These are phyloP conservation scores for Gymnarchus niloticus DNA, from an alignment of 2,113 vertebrate species.

Conservation along the genomic window DNA sequence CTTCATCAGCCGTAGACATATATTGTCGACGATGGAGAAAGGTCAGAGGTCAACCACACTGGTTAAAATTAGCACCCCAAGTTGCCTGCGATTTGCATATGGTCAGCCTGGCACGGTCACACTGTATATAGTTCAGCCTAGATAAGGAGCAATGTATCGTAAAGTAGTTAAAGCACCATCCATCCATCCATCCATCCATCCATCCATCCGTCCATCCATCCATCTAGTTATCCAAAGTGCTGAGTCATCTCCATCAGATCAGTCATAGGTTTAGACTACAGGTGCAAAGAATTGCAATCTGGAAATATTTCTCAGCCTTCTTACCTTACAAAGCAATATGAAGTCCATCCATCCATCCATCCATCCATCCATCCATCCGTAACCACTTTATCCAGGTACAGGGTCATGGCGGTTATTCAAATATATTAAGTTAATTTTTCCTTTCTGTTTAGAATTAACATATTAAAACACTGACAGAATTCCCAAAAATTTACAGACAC, in stretches of 20 bases:
- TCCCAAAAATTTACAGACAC: not conserved
- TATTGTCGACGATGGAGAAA: not conserved
- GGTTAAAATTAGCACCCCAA: not conserved
- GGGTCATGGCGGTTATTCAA: too few species aligned
- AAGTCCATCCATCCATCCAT: not conserved
- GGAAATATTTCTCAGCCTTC: not conserved
- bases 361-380: too few species aligned
- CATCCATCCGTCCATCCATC: too few species aligned
- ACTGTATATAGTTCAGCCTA: not conserved
- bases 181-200: too few species aligned
- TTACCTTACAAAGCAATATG: not conserved
- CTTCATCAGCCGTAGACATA: not conserved
- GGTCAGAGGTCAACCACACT: not conserved
- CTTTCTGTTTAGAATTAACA: not conserved
- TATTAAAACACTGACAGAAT: too few species aligned
- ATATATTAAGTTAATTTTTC: not conserved
- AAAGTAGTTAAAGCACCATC: too few species aligned
- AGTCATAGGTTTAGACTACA: too few species aligned
- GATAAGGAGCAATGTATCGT: not conserved
- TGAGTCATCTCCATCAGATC: too few species aligned
- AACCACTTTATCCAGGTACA: too few species aligned
- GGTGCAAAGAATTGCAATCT: constrained; percentile 1
- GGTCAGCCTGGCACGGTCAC: too few species aligned
- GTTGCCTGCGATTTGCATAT: not conserved
- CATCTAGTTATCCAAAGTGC: too few species aligned